Evolutionary conservation across 2,888 invertebrate species (phyloP).

Genomic region (Drosophila parthenogenetica): DNA sequence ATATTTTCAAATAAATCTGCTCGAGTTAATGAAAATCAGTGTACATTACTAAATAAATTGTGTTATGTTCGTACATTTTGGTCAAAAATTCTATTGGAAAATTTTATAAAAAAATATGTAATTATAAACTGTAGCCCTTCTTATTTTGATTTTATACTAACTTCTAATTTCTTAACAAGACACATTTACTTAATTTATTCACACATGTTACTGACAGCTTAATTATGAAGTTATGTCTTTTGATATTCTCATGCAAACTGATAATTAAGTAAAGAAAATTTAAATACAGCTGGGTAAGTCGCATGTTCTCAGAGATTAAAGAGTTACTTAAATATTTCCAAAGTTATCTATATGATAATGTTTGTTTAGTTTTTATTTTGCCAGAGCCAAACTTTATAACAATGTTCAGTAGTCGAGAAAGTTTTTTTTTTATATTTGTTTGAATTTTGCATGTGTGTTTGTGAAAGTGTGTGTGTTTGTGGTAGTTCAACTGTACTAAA

Average conservation of each 20-base stretch:
- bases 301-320: background rate
- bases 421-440: constrained; percentile 51
- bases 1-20: too few relatives aligned
- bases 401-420: constrained; percentile 59
- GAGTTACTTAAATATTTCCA: constrained; percentile 8
- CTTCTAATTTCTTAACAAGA: background rate
- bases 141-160: background rate
- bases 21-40: too few relatives aligned
- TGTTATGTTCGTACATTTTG: too few relatives aligned
- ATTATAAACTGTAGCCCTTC: background rate
- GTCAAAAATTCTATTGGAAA: too few relatives aligned
- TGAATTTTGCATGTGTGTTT: background rate
- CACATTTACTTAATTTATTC: background rate
- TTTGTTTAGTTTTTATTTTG: background rate
- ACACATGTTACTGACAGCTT: background rate
- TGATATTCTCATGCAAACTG: background rate
- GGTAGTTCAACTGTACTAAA: constrained; percentile 67
- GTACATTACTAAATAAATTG: too few relatives aligned
- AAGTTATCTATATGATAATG: constrained; percentile 29
- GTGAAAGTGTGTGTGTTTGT: constrained; percentile 26
- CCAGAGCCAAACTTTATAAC: constrained; percentile 26
- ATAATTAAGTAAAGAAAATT: constrained; percentile 7
- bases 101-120: too few relatives aligned
- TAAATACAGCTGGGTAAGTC: background rate
- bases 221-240: background rate